A percentile compares a stretch with the other conserved stretches of the same genome.
Conservation (phyloP, 2,113 vertebrate species). For the Sminthopsis crassicaudata region DNA sequence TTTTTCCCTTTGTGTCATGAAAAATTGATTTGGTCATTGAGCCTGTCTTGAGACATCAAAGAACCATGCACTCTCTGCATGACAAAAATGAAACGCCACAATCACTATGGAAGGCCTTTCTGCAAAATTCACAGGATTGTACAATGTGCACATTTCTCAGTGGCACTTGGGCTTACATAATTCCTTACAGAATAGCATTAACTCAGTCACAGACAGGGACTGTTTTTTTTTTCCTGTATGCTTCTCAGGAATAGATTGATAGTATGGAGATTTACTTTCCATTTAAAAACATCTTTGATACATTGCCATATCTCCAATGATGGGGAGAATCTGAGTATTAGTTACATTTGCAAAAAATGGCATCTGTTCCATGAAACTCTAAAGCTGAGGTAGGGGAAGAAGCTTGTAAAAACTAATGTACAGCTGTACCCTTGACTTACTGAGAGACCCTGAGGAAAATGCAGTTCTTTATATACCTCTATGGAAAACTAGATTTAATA, state of each 20-base stretch:
- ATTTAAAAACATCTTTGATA: not conserved
- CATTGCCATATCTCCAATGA: not conserved
- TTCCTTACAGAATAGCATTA: not conserved
- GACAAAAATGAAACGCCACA: not conserved
- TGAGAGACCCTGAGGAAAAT: not conserved
- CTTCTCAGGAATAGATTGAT: not conserved
- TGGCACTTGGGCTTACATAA: not conserved
- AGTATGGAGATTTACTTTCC: not conserved
- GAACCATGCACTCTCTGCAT: not conserved
- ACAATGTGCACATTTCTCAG: not conserved
- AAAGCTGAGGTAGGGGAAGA: not conserved
- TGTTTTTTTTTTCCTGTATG: not conserved
- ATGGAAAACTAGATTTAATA: constrained; percentile 2
- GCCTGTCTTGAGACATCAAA: not conserved
- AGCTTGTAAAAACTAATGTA: not conserved
- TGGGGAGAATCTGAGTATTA: not conserved
- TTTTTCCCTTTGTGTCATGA: not conserved
- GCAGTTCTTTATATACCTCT: not conserved
- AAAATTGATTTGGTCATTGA: constrained; percentile 2
- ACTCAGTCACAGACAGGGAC: not conserved
- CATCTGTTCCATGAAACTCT: no score
- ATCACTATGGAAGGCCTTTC: not conserved
- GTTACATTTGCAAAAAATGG: not conserved
- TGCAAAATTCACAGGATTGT: not conserved
- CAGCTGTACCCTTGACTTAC: not conserved